Conservation (phyloP, 2,888 invertebrate genomes). For the Leuctra nigra region DNA sequence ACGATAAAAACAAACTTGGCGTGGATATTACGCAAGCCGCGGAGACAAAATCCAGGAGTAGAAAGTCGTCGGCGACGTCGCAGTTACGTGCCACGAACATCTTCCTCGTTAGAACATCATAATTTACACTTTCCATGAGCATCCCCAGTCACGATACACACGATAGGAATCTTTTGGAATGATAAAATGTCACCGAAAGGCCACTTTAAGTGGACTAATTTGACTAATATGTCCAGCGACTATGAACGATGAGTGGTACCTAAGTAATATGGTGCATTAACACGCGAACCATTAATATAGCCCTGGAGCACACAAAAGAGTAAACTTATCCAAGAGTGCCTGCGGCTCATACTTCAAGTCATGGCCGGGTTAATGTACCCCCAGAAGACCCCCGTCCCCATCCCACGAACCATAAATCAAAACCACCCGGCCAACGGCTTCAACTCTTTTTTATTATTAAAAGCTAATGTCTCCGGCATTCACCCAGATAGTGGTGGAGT, state of each 20-base stretch:
- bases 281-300: constrained; percentile 4
- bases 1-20: not conserved
- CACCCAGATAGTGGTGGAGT: not conserved
- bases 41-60: not conserved
- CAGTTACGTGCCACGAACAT: too few relatives aligned
- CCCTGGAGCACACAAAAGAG: constrained; percentile 2
- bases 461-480: constrained; percentile 14
- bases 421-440: not conserved
- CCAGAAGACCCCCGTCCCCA: not conserved
- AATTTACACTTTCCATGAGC: too few relatives aligned
- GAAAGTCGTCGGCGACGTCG: too few relatives aligned
- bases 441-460: constrained; percentile 19
- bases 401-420: constrained; percentile 14
- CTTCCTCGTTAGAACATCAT: too few relatives aligned
- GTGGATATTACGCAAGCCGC: not conserved
- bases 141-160: too few relatives aligned
- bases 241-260: constrained; percentile 9
- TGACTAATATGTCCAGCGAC: not conserved
- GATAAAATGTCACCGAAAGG: not conserved
- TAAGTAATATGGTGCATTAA: constrained; percentile 9
- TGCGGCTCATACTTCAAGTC: not conserved
- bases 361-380: constrained; percentile 13
- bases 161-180: not conserved
- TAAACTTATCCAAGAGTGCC: not conserved
- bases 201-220: not conserved